A percentile compares a stretch with the other conserved stretches of the same genome.
Conservation (phyloP, 2,888 invertebrate species). For the Acanthoscelides obtectus region DNA sequence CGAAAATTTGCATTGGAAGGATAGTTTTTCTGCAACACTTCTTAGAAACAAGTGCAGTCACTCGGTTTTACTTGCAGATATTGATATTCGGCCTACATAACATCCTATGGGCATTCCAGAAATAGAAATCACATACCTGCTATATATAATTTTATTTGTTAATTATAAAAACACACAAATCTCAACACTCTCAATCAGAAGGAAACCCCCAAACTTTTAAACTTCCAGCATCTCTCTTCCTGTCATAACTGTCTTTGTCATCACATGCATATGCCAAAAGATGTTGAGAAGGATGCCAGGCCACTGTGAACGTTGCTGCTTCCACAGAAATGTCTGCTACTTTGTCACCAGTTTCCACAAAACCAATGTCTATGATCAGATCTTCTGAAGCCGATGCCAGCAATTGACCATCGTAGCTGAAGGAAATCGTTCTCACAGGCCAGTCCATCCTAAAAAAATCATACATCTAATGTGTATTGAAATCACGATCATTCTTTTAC, state of each 20-base stretch:
- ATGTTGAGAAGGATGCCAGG: constrained; percentile 91
- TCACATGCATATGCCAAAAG: constrained; percentile 95
- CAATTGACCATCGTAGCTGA: constrained; percentile 90
- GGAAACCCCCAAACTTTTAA: constrained; percentile 90
- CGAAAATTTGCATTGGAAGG: too few species aligned
- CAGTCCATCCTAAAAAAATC: constrained; percentile 73
- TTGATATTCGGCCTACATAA: too few species aligned
- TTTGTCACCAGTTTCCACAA: constrained; percentile 85
- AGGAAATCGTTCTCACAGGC: constrained; percentile 95
- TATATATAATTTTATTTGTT: neutral
- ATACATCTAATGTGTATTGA: neutral
- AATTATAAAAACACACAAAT: neutral
- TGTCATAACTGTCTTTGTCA: constrained; percentile 82
- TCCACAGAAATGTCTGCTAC: constrained; percentile 84
- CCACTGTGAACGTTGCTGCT: constrained; percentile 93
- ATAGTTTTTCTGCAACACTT: too few species aligned
- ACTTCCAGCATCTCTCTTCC: constrained; percentile 86
- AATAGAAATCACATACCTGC: too few species aligned
- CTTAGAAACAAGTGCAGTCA: too few species aligned
- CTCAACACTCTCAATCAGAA: constrained; percentile 46
- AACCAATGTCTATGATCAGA: constrained; percentile 90
- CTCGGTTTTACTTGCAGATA: too few species aligned
- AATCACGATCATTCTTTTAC: too few species aligned
- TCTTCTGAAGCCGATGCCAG: constrained; percentile 97
- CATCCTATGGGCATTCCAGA: too few species aligned